Percentiles rank a stretch among this genome's conserved stretches.
These are phyloP conservation scores for Ageneiosus marmoratus DNA, from an alignment of 2,113 vertebrate genomes.

Conservation along the genomic window DNA sequence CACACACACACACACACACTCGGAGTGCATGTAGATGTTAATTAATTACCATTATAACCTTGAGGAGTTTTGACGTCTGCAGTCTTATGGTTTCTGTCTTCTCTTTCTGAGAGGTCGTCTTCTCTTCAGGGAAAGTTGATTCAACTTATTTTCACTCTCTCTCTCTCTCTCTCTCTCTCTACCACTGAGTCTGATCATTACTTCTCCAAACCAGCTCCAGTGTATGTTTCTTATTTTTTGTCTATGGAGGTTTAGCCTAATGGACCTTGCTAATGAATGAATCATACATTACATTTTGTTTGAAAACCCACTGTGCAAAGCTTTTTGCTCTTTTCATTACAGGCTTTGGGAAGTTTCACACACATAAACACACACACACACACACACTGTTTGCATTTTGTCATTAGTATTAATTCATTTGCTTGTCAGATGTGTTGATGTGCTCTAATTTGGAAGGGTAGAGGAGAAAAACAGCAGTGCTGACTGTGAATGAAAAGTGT, in stretches of 20 bases:
- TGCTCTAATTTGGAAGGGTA: constrained; percentile 23
- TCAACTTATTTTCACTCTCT: constrained; percentile 3
- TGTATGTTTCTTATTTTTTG: constrained; percentile 43
- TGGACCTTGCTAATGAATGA: constrained; percentile 52
- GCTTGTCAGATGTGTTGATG: constrained; percentile 37
- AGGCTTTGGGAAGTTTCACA: constrained; percentile 20
- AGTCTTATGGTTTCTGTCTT: constrained; percentile 10
- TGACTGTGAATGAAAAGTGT: constrained; percentile 24
- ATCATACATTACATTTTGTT: constrained; percentile 44
- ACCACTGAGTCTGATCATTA: not conserved
- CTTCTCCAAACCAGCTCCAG: constrained; percentile 22
- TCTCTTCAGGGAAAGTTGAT: not conserved
- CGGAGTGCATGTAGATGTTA: constrained; percentile 18
- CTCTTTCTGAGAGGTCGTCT: constrained; percentile 32
- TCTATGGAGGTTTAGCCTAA: constrained; percentile 46
- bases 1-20: constrained; percentile 7
- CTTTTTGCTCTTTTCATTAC: constrained; percentile 49
- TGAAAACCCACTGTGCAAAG: constrained; percentile 25
- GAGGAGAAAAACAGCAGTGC: constrained; percentile 7
- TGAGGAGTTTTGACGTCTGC: constrained; percentile 7
- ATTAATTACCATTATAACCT: constrained; percentile 20
- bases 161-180: constrained; percentile 6
- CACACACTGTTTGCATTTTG: constrained; percentile 13
- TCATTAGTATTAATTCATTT: constrained; percentile 42
- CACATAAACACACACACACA: not conserved